Percentiles rank a stretch among this genome's conserved stretches.
These are phyloP conservation scores for Urechis unicinctus DNA, from an alignment of 2,888 invertebrate species.

Conservation along the genomic window DNA sequence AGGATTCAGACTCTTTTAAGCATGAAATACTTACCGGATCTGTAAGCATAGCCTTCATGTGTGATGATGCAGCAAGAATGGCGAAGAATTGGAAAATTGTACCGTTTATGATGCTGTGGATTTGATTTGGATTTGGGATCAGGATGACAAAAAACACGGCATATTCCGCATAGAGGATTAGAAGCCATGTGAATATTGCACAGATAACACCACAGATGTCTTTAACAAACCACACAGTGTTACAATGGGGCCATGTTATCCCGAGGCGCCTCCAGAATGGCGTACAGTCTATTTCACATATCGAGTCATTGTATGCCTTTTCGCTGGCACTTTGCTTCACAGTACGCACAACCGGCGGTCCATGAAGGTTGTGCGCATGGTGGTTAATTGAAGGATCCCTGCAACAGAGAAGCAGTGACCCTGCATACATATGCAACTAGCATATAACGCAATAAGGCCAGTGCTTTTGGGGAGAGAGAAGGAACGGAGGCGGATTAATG, in stretches of 20 bases:
- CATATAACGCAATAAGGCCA: too few species aligned
- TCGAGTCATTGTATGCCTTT: slow-evolving; percentile 27
- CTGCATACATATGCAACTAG: too few species aligned
- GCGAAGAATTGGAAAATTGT: slow-evolving; percentile 72
- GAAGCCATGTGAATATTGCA: slow-evolving; percentile 71
- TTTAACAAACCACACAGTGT: slow-evolving; percentile 62
- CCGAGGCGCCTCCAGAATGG: slow-evolving; percentile 34
- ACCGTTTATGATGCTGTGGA: slow-evolving; percentile 59
- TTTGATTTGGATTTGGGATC: slow-evolving; percentile 66
- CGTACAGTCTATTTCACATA: slow-evolving; percentile 35
- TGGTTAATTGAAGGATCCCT: too few species aligned
- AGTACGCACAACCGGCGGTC: neutral
- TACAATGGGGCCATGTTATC: slow-evolving; percentile 18
- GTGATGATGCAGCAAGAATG: slow-evolving; percentile 68
- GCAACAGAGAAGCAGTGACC: too few species aligned
- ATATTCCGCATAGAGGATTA: slow-evolving; percentile 80
- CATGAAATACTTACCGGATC: slow-evolving; percentile 73
- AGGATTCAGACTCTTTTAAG: too few species aligned
- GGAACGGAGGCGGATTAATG: too few species aligned
- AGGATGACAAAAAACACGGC: slow-evolving; percentile 73
- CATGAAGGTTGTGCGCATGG: too few species aligned
- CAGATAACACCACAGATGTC: slow-evolving; percentile 84
- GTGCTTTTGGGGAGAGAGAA: too few species aligned
- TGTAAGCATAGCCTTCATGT: slow-evolving; percentile 73
- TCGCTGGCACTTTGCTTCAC: neutral